A percentile compares a stretch with the other conserved stretches of the same genome.
phyloP scores from a whole-genome alignment of 2,888 invertebrate genomes.

The Clusia tigrina region DNA sequence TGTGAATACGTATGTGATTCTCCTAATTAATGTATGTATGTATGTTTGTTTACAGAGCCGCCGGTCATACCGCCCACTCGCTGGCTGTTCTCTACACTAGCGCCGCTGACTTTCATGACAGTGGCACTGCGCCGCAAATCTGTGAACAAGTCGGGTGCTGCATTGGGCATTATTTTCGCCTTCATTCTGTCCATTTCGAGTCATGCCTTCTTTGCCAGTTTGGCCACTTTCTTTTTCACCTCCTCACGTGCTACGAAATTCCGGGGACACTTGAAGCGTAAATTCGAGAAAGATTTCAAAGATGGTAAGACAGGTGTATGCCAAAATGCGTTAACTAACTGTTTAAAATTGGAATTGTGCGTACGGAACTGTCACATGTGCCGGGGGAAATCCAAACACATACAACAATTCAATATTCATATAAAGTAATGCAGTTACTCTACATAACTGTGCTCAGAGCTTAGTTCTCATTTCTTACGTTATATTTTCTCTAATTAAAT shows the following conservation, averaged over 20 bases:
- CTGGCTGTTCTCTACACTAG: constrained; percentile 61
- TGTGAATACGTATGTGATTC: too few species aligned
- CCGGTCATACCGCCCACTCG: constrained; percentile 58
- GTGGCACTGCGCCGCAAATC: constrained; percentile 76
- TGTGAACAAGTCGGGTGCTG: constrained; percentile 75
- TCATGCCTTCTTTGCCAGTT: constrained; percentile 76
- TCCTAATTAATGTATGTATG: constrained; percentile 22
- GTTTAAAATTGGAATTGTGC: background rate
- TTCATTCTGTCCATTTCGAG: constrained; percentile 80
- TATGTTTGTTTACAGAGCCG: constrained; percentile 43
- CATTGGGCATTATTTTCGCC: constrained; percentile 76
- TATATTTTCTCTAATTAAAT: background rate
- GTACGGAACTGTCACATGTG: background rate
- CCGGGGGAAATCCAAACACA: background rate
- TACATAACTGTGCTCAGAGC: too few species aligned
- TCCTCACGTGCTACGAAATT: constrained; percentile 85
- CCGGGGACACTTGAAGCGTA: constrained; percentile 71
- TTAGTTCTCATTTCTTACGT: background rate
- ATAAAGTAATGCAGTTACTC: too few species aligned
- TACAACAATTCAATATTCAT: too few species aligned
- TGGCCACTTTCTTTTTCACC: constrained; percentile 80
- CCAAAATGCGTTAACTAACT: background rate
- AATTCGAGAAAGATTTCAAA: constrained; percentile 79
- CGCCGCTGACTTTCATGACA: constrained; percentile 71
- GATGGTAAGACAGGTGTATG: constrained; percentile 69